Conservation (phyloP, 2,113 vertebrate genomes). For the Vidua chalybeata region DNA sequence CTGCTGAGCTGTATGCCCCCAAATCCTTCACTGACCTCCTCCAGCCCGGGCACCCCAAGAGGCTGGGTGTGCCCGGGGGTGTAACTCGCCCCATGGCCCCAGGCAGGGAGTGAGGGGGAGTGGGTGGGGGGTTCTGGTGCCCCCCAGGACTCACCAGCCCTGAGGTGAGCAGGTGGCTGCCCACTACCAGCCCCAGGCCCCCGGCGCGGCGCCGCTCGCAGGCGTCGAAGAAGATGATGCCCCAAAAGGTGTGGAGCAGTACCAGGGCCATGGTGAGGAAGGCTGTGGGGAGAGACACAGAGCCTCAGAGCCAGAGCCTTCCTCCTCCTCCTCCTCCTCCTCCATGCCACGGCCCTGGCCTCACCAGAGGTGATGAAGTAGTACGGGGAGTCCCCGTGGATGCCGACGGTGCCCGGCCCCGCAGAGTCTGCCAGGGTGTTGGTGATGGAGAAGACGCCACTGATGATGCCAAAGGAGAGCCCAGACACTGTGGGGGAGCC, state of each 20-base stretch:
- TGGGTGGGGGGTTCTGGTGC: not conserved
- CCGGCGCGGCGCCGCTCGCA: slow-evolving; percentile 69
- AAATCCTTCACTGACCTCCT: not conserved
- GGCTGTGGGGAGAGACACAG: slow-evolving; percentile 39
- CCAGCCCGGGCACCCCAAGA: not conserved
- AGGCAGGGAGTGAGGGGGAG: not conserved
- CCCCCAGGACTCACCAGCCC: slow-evolving; percentile 76
- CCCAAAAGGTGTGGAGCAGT: slow-evolving; percentile 81
- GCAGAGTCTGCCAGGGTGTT: slow-evolving; percentile 76
- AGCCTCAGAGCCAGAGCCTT: not conserved
- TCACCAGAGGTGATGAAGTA: slow-evolving; percentile 82
- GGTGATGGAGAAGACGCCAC: slow-evolving; percentile 75
- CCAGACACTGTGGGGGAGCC: slow-evolving; percentile 69
- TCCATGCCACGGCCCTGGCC: fast-evolving
- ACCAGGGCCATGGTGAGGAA: slow-evolving; percentile 79
- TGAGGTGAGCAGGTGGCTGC: slow-evolving; percentile 72
- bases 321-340: not conserved
- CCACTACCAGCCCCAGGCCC: slow-evolving; percentile 72
- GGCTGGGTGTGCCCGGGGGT: not conserved
- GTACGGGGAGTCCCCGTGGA: slow-evolving; percentile 79
- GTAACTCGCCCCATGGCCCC: not conserved
- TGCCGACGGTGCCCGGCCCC: slow-evolving; percentile 77
- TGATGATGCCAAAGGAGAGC: slow-evolving; percentile 80
- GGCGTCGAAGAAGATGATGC: slow-evolving; percentile 80
- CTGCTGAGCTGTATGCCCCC: not conserved